Percentiles rank a stretch among this genome's conserved stretches.
Conservation (phyloP, 2,797 vertebrate genomes). For the Notamacropus eugenii region DNA sequence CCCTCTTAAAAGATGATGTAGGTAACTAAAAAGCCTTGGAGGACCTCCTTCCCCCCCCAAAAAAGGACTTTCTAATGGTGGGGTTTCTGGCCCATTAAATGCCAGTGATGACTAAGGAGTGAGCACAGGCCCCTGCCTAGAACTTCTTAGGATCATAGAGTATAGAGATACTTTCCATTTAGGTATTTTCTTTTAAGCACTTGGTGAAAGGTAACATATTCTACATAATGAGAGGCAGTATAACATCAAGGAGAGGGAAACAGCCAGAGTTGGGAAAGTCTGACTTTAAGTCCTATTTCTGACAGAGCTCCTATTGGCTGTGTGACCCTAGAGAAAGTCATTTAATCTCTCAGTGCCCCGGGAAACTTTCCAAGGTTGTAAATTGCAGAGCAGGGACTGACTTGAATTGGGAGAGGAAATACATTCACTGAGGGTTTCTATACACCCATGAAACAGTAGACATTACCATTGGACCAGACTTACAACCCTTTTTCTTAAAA, state of each 20-base stretch:
- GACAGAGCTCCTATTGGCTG: not conserved
- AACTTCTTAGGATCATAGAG: not conserved
- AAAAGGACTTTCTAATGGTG: not conserved
- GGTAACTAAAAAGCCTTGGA: not conserved
- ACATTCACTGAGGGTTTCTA: not conserved
- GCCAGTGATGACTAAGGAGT: not conserved
- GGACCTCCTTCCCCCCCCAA: not conserved
- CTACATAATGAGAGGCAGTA: not conserved
- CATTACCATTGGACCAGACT: not conserved
- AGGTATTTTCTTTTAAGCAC: not conserved
- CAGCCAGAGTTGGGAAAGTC: not conserved
- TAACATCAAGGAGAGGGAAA: not conserved
- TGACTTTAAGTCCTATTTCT: not conserved
- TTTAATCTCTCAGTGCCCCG: not conserved
- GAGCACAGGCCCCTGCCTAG: not conserved
- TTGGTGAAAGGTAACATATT: not conserved
- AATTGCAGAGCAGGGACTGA: not conserved
- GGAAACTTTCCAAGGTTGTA: not conserved
- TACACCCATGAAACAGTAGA: not conserved
- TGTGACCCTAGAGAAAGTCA: not conserved
- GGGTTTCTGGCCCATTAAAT: not conserved
- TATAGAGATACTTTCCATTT: not conserved
- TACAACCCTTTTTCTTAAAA: not conserved
- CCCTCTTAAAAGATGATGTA: not conserved
- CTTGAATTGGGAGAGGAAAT: not conserved